Evolutionary conservation across 2,797 vertebrate genomes (phyloP), one percentile per base, ranked within the genome.

Genomic region (Carapus acus): DNA sequence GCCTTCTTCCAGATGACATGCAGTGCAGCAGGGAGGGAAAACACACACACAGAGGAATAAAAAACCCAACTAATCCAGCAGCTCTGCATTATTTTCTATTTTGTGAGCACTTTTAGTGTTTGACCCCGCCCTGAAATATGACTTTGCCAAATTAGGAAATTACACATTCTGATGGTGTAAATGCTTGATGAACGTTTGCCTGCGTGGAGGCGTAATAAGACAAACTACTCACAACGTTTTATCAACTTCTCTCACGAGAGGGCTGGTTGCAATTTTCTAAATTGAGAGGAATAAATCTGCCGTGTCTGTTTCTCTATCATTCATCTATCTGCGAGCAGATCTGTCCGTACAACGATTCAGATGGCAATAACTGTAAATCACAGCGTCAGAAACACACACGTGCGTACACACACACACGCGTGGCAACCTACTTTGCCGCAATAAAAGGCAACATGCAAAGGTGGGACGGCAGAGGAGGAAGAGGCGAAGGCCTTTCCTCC

Each of bases 401-500:
- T n/a, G n/a, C n/a, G 11, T 9, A 33, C 8, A 33, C 31, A 9
- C 9, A 2, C 14, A 33, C 31, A 33, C 31, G n/a, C 14, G 34
- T n/a, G 4, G 8, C 2, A 36, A 36, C 14, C 13, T n/a, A 36
- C n/a, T 36, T 36, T 4, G n/a, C 4, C 11, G 34, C 34, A 36
- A 36, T 15, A n/a, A 1, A 23, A 29, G 17, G 5, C 21, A 43
- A 21, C 15, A 1, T 43, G 9, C 14, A 36, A 17, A 51, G 21
- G n/a, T 46, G 17, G 16, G 31, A 3, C 20, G 2, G 50, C 53
- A 48, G 53, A n/a, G n/a, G n/a, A 67, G 61, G 52, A 62, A 62
- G 65, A 62, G 45, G 43, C 48, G 47, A 36, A 62, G 43, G 29
- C 43, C 27, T 53, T 65, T 49, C 57, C 23, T 18, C n/a, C n/a